These are phyloP conservation scores for Tetranychus cinnabarinus DNA, from an alignment of 1,140 invertebrate genomes.

Conservation along the genomic window DNA sequence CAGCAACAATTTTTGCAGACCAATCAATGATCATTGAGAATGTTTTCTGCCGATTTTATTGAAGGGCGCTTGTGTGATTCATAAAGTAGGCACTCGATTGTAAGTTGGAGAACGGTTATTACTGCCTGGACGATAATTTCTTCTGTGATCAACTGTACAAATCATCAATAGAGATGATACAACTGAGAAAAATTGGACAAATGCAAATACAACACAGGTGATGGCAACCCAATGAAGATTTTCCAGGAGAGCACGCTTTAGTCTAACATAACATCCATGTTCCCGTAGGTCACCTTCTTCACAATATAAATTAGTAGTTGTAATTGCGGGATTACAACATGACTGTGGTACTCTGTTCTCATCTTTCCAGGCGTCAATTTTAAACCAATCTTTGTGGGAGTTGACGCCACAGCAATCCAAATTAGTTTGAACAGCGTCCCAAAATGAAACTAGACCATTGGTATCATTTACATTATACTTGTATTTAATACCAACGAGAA, in stretches of 20 bases:
- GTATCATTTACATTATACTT: slow-evolving; percentile 36
- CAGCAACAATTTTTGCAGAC: no score
- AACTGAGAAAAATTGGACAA: slow-evolving; percentile 43
- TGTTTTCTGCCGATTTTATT: no score
- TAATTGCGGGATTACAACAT: slow-evolving; percentile 33
- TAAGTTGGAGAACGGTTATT: slow-evolving; percentile 2
- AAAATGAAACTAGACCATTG: slow-evolving; percentile 35
- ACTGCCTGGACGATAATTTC: slow-evolving; percentile 19
- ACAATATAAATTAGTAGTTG: neutral
- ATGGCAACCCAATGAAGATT: slow-evolving; percentile 41
- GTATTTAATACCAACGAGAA: slow-evolving; percentile 36
- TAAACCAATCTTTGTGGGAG: slow-evolving; percentile 56
- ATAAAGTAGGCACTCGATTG: slow-evolving; percentile 9
- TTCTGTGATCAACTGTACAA: slow-evolving; percentile 43
- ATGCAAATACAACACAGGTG: slow-evolving; percentile 42
- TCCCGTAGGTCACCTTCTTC: slow-evolving; percentile 9
- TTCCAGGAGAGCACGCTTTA: slow-evolving; percentile 40
- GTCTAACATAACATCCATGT: slow-evolving; percentile 38
- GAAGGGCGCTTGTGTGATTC: neutral
- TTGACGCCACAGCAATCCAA: slow-evolving; percentile 61
- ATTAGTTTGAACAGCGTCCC: slow-evolving; percentile 44
- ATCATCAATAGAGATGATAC: slow-evolving; percentile 49
- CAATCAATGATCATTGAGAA: no score
- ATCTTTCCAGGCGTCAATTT: slow-evolving; percentile 47
- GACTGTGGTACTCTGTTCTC: slow-evolving; percentile 48